Evolutionary conservation across 2,888 invertebrate genomes (phyloP).

Genomic region (Acleris cristana): DNA sequence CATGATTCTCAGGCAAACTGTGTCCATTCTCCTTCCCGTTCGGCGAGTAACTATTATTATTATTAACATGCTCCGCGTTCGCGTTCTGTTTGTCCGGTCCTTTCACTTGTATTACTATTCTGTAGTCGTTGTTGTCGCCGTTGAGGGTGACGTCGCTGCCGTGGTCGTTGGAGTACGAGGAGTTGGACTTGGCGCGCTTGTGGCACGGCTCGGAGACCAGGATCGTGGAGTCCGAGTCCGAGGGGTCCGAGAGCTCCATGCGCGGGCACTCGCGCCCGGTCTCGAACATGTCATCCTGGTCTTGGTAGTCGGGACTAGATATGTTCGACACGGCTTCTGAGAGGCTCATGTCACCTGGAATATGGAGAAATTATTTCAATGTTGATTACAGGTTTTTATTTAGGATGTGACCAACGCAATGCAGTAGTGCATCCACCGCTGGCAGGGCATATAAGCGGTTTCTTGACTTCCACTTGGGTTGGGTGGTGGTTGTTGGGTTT

Average conservation of each 20-base stretch:
- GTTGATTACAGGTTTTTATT: no score
- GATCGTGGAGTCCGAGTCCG: slow-evolving; percentile 95
- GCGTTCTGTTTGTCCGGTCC: slow-evolving; percentile 72
- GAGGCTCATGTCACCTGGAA: slow-evolving; percentile 89
- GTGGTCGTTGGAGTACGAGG: slow-evolving; percentile 74
- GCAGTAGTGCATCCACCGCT: no score
- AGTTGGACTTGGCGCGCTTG: slow-evolving; percentile 77
- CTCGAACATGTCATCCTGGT: slow-evolving; percentile 92
- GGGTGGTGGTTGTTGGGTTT: no score
- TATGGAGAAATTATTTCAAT: slow-evolving; percentile 47
- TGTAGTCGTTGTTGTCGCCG: slow-evolving; percentile 82
- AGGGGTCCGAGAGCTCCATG: slow-evolving; percentile 94
- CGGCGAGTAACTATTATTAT: slow-evolving; percentile 75
- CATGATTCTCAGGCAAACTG: slow-evolving; percentile 82
- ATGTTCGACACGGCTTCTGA: slow-evolving; percentile 95
- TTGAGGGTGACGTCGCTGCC: slow-evolving; percentile 85
- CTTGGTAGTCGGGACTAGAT: slow-evolving; percentile 95
- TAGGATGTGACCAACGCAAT: no score
- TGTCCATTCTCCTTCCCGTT: slow-evolving; percentile 76
- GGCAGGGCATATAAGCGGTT: no score
- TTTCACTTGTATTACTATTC: slow-evolving; percentile 91
- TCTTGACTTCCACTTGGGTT: no score
- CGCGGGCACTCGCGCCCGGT: slow-evolving; percentile 90
- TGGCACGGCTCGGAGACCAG: slow-evolving; percentile 91
- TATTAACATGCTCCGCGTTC: slow-evolving; percentile 68